Base-by-base conservation (phyloP, 2,888 invertebrate genomes). In the Orthosia incerta region DNA sequence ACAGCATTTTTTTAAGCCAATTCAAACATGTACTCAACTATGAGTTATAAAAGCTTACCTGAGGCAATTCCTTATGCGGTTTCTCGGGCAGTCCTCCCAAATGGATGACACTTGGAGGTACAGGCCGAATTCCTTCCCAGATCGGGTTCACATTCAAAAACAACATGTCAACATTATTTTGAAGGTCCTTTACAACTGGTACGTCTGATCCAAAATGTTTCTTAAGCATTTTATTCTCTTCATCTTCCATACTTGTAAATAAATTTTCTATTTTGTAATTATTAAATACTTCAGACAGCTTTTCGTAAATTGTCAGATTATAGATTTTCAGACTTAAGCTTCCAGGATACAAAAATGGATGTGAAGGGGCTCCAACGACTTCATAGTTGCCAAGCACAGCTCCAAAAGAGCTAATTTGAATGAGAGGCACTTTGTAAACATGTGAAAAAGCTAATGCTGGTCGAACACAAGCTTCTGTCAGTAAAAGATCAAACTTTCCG, bases 51-150 rank as follows among this genome's bases (percentile, higher is more conserved):
- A 13, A 4, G 12, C 73, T 75, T 88, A 96, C 96, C 88, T 91
- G 76, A 4, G 95, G 94, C 55, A 96, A 84, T 16, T 92, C 87
- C 68, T 94, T 91, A 13, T 89, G 76, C 5, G 90, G 88, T n/a
- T 89, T 90, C 50, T 93, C 87, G 78, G 95, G 95, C 50, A 94
- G 82, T 3, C 95, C 95, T 69, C 96, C 95, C 67, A 95, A 90
- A 69, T 92, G 91, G 1, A 96, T 76, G 7, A 95, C 88, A 65
- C 90, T 90, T 0, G 95, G 94, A 20, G 95, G 91, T 11, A 93
- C 86, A 2, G 96, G 96, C 16, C 92, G 87, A 68, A 88, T 90
- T 1, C 86, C 85, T 16, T 91, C 90, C 85, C 92, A 93, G 39
- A 93, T 79, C 0, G 94, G 92, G 84, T 95, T 92, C 0, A 88